Base-by-base conservation (phyloP, 2,113 vertebrate genomes). In the Vulpes vulpes region DNA sequence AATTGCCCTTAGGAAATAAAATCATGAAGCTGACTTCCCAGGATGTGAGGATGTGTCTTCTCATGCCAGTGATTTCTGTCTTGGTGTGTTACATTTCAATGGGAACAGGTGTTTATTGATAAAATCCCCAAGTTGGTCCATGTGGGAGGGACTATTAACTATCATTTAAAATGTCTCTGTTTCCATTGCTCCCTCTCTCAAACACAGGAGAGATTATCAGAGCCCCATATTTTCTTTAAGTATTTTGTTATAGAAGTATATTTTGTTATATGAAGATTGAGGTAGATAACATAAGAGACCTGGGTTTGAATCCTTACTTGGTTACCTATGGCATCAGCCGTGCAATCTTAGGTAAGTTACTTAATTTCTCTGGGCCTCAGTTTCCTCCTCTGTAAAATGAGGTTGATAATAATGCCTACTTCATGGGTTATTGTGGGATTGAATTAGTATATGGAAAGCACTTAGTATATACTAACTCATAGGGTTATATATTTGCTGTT, bases 41-140 rank as follows among this genome's bases (percentile, higher is more conserved):
- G 86, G 96, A 94, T 57, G 5, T 6, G 76, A 27, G 35, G 1
- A 7, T 30, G 19, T 20, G 35, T 87, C 59, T 62, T 59, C 1
- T 0, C 12, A 0, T 4, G 30, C 53, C 64, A 2, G 93, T 1
- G 12, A 92, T 12, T 35, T 87, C 80, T 49, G 62, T 89, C 60
- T 7, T 38, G 5, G 25, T 23, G 55, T 30, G 67, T 69, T 57
- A 14, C 25, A 4, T 65, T 67, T 85, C 65, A 89, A 83, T 5
- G 60, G 64, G 62, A 98, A 69, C 98, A 98, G 98, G 98, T 98
- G 98, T 67, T 96, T 90, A 69, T 55, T 64, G 69, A 96, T 76
- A 83, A 79, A 32, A 19, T 79, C 55, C 76, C 85, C 55, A 82
- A 27, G 16, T 6, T 8, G 11, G n/a, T 57, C 65, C 80, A 19